phyloP scores from a whole-genome alignment of 2,797 vertebrate genomes.

The Potorous gilbertii region DNA sequence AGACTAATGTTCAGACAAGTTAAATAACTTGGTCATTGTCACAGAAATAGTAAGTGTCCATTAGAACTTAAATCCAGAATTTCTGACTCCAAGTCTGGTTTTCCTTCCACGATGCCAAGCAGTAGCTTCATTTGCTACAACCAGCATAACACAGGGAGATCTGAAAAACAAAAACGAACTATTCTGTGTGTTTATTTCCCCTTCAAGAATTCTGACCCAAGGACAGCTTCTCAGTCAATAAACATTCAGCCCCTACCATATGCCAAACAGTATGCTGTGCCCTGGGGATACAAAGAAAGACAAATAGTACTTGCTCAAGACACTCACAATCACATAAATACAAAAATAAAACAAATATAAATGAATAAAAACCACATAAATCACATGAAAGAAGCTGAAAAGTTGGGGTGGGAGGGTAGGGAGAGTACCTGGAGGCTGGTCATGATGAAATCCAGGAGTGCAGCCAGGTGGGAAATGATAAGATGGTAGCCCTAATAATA shows the following conservation, averaged over 20 bases:
- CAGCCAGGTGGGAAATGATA: neutral
- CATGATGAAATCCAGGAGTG: neutral
- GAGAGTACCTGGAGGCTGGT: neutral
- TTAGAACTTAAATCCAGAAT: neutral
- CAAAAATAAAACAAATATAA: neutral
- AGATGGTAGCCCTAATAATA: neutral
- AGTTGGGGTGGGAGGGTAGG: neutral
- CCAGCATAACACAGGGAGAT: neutral
- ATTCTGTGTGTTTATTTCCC: neutral
- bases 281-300: neutral
- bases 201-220: neutral
- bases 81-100: neutral
- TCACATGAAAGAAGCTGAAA: neutral
- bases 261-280: neutral
- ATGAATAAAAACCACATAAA: neutral
- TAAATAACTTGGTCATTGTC: neutral
- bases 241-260: neutral
- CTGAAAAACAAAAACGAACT: neutral
- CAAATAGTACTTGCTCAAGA: neutral
- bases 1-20: neutral
- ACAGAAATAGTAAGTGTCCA: neutral
- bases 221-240: neutral
- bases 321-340: neutral
- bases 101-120: neutral
- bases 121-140: neutral